A percentile compares a stretch with the other conserved stretches of the same genome.
These are phyloP conservation scores for Drosophila atripex DNA, from an alignment of 2,888 invertebrate genomes.

Conservation along the genomic window DNA sequence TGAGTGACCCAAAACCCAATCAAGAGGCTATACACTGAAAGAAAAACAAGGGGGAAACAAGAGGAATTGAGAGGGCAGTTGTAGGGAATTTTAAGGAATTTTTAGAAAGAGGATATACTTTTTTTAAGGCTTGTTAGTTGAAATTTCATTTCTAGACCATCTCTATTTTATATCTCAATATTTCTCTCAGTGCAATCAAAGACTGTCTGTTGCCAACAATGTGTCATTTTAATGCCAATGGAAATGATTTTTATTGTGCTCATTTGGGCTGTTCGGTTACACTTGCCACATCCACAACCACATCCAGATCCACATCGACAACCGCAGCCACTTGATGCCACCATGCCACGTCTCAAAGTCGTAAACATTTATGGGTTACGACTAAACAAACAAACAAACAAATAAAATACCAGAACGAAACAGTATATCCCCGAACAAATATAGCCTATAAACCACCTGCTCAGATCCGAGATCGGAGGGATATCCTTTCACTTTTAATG, in stretches of 20 bases:
- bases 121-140: not conserved
- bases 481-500: conserved; percentile 78
- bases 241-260: conserved; percentile 65
- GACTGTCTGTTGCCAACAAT: conserved; percentile 45
- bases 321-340: not conserved
- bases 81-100: too few species aligned
- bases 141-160: not conserved
- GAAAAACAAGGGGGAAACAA: not conserved
- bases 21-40: conserved; percentile 6
- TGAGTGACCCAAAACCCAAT: conserved; percentile 30
- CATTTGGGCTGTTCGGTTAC: conserved; percentile 46
- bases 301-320: not conserved
- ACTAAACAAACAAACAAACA: conserved; percentile 66
- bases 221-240: conserved; percentile 74
- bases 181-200: conserved; percentile 4
- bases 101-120: too few species aligned
- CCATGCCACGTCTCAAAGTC: conserved; percentile 37
- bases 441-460: conserved; percentile 38
- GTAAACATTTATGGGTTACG: conserved; percentile 78
- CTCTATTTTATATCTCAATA: not conserved
- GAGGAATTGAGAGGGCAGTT: too few species aligned
- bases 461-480: conserved; percentile 27
- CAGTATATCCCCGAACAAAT: conserved; percentile 38
- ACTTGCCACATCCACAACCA: conserved; percentile 12
- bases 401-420: conserved; percentile 42